Evolutionary conservation across 1,140 invertebrate species (phyloP), one percentile per base, ranked within the genome.

Genomic region (Drosophila persimilis): DNA sequence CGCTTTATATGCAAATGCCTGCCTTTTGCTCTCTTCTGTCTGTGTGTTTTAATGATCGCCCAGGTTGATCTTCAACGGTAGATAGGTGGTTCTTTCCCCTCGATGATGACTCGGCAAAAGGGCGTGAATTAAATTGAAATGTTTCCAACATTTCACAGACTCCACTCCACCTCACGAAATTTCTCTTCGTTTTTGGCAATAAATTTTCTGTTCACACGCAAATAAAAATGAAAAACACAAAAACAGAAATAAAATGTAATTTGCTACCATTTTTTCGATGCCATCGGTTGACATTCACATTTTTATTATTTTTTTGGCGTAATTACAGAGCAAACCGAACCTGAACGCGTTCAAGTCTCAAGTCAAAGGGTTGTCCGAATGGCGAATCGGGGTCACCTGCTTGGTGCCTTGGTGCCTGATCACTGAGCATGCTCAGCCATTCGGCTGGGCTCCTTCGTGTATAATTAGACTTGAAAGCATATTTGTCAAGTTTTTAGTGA

Each of bases 401-500:
- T 35, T 31, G 51, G 35, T 11, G 11, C 35, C 35, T 55, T 44
- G 47, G 58, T 73, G 62, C 24, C 35, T 39, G 35, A 39, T 39
- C 73, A 77, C 39, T 81, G 74, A 52, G 75, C 78, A 88, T 88
- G 80, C 63, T 31, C 67, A 73, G 66, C 61, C 48, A 50, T 41
- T 51, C 70, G 35, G 29, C 20, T 1, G 50, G 26, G 57, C 56
- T 50, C 46, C 73, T 53, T 76, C 51, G 46, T 61, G 61, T 88
- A 89, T 89, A 88, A 88, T 88, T 88, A 89, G 75, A 76, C 60
- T 76, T 63, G 83, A 84, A 83, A 88, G 84, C 75, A 77, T 79
- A 88, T 88, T 88, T 88, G 83, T 88, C 83, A 88, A 83, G 83
- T 88, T 79, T 64, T 69, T 29, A 45, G 64, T 64, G 51, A 53